These are phyloP conservation scores for Zygogramma bicolorata DNA, from an alignment of 2,888 invertebrate species.

Conservation along the genomic window DNA sequence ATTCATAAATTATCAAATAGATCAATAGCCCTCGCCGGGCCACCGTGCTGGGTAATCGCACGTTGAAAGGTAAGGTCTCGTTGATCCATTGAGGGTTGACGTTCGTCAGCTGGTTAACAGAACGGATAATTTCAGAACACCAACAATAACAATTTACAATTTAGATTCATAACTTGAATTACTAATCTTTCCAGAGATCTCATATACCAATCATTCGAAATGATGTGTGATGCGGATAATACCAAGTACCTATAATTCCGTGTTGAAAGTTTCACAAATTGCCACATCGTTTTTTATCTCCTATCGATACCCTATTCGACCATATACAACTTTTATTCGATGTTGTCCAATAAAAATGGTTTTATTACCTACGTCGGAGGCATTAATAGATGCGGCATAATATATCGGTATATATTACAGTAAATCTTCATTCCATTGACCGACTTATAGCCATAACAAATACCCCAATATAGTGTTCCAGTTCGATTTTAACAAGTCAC, in stretches of 20 bases:
- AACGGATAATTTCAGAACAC: too few species aligned
- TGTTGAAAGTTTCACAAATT: background rate
- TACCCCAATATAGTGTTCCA: constrained; percentile 39
- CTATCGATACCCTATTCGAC: constrained; percentile 9
- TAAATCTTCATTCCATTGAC: constrained; percentile 43
- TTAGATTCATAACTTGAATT: too few species aligned
- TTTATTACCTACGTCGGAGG: constrained; percentile 27
- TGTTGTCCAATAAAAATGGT: constrained; percentile 28
- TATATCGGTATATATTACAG: constrained; percentile 38
- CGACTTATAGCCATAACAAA: constrained; percentile 43
- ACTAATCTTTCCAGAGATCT: background rate
- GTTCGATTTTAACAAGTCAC: constrained; percentile 45
- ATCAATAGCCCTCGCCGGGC: too few species aligned
- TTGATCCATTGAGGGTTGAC: too few species aligned
- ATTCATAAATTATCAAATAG: too few species aligned
- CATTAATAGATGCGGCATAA: constrained; percentile 28
- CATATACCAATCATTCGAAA: background rate
- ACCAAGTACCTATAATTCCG: background rate
- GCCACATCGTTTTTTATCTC: constrained; percentile 17
- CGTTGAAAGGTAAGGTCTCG: too few species aligned
- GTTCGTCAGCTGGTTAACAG: too few species aligned
- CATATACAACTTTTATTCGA: constrained; percentile 24
- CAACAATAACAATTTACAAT: too few species aligned
- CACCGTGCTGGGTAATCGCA: too few species aligned
- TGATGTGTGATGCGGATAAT: background rate